These are phyloP conservation scores for Myzus persicae DNA, from an alignment of 1,140 invertebrate species.

Conservation along the genomic window DNA sequence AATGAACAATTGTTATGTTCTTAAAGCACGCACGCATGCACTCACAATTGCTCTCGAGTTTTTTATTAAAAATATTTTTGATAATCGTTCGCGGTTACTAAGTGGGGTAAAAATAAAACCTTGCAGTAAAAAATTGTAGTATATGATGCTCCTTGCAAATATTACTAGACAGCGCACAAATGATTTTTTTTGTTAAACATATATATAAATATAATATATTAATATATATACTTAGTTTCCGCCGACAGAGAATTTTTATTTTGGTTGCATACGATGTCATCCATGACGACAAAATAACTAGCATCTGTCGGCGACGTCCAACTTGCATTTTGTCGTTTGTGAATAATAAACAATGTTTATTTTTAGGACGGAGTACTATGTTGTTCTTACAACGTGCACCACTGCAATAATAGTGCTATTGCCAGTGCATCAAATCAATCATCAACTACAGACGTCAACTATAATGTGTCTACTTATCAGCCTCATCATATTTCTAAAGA, in stretches of 20 bases:
- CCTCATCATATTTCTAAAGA: neutral
- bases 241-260: conserved; percentile 2
- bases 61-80: neutral
- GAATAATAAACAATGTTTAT: neutral
- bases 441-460: neutral
- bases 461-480: neutral
- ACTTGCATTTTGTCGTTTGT: neutral
- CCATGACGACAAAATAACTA: conserved; percentile 8
- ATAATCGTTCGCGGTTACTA: neutral
- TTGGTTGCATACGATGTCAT: neutral
- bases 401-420: conserved; percentile 1
- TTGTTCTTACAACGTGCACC: conserved; percentile 41
- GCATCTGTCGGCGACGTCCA: neutral
- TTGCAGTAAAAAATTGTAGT: neutral
- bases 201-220: conserved; percentile 11
- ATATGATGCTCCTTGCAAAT: neutral
- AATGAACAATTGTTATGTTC: neutral
- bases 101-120: neutral
- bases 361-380: conserved; percentile 45
- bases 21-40: neutral
- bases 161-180: neutral
- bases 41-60: neutral
- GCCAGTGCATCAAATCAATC: neutral
- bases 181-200: neutral
- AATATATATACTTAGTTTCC: neutral